Evolutionary conservation across 35 echinoderm and acorn worm genomes (phyloP).

Genomic region (Heliocidaris tuberculata): DNA sequence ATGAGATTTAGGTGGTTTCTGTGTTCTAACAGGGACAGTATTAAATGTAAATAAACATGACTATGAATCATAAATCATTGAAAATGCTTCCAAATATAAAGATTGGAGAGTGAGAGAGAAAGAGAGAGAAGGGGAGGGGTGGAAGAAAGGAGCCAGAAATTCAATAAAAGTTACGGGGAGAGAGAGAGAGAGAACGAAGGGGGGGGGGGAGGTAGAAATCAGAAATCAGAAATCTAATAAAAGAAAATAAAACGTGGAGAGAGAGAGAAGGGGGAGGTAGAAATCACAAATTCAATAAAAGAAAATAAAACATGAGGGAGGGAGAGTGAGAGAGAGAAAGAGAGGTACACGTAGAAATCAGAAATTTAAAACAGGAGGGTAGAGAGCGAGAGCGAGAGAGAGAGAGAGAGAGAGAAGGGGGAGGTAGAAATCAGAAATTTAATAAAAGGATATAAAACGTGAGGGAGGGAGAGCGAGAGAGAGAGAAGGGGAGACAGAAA

Average conservation of each 20-base stretch:
- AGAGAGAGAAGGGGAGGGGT: not conserved
- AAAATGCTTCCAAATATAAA: not conserved
- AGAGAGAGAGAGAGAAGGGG: too few species aligned
- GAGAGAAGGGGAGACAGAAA: too few species aligned
- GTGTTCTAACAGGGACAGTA: not conserved
- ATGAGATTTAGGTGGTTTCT: conserved; percentile 33
- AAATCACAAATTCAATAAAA: not conserved
- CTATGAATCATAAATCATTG: conserved; percentile 48
- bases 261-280: too few species aligned
- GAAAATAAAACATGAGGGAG: not conserved
- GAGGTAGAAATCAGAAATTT: too few species aligned
- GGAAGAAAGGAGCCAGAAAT: not conserved
- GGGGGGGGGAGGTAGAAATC: not conserved
- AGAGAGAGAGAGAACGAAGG: not conserved
- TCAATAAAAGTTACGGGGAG: too few species aligned
- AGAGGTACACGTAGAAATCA: too few species aligned
- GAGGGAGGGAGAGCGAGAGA: too few species aligned
- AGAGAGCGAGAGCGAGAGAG: too few species aligned
- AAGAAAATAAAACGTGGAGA: not conserved
- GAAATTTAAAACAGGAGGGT: too few species aligned
- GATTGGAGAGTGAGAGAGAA: not conserved
- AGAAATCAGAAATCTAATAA: not conserved
- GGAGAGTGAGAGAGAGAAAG: too few species aligned
- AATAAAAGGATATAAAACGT: too few species aligned
- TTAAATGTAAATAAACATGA: conserved; percentile 46